Conservation (phyloP, 2,888 invertebrate genomes). For the Protonemura montana region DNA sequence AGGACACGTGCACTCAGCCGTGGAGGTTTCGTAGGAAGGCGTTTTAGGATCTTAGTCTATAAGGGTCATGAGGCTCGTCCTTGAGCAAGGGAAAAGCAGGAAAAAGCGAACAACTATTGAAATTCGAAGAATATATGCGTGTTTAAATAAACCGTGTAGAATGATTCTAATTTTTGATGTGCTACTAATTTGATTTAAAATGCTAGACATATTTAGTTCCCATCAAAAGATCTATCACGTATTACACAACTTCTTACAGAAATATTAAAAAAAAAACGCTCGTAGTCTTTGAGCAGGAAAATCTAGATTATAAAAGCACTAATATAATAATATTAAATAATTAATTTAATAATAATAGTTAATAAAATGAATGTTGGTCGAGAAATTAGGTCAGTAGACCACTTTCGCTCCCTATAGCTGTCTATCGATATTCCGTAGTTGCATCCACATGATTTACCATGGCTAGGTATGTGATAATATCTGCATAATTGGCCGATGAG, state of each 20-base stretch:
- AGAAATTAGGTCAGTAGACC: neutral
- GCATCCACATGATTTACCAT: neutral
- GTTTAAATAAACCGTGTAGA: too few relatives aligned
- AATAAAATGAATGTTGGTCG: neutral
- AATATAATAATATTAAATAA: neutral
- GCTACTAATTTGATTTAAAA: too few relatives aligned
- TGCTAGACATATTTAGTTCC: too few relatives aligned
- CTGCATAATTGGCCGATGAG: neutral
- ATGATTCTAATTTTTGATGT: too few relatives aligned
- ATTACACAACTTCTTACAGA: too few relatives aligned
- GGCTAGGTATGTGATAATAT: neutral
- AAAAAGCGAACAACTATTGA: too few relatives aligned
- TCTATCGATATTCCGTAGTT: neutral
- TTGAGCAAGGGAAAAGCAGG: too few relatives aligned
- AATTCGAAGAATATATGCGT: too few relatives aligned
- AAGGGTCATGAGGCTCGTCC: too few relatives aligned
- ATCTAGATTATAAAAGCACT: neutral
- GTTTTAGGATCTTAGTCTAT: too few relatives aligned
- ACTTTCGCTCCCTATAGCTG: neutral
- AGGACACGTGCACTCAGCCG: neutral
- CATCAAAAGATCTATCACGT: too few relatives aligned
- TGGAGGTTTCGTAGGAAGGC: neutral
- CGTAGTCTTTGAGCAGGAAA: neutral
- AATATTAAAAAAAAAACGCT: neutral
- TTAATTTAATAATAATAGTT: neutral